phyloP scores from a whole-genome alignment of 37 sponge, comb jelly and placozoan genomes.

The Petrosia ficiformis region DNA sequence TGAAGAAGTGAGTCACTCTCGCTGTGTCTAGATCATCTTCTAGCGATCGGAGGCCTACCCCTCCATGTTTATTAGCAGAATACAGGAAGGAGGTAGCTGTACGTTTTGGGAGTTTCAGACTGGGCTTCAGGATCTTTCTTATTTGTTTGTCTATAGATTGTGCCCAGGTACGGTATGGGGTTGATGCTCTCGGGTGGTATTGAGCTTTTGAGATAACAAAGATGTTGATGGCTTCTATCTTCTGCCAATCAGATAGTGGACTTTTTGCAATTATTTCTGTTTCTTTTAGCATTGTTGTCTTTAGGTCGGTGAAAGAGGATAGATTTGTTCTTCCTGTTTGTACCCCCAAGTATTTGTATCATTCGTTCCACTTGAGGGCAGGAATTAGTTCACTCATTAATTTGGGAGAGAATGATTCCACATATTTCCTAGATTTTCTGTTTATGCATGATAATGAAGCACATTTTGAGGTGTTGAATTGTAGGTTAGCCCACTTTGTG shows the following conservation, averaged over 20 bases:
- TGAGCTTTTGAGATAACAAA: conserved; percentile 1
- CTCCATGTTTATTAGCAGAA: neutral
- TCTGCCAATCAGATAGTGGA: conserved; percentile 14
- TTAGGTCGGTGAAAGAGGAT: neutral
- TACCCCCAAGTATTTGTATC: neutral
- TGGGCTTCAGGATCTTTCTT: neutral
- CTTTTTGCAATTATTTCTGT: neutral
- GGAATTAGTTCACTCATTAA: neutral
- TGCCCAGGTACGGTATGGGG: neutral
- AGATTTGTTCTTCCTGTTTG: neutral
- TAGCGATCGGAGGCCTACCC: neutral
- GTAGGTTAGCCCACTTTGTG: neutral
- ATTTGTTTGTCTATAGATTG: neutral
- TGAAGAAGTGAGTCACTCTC: no score
- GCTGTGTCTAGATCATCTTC: no score
- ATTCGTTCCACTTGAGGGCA: neutral
- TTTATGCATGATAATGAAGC: neutral
- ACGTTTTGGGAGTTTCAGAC: neutral
- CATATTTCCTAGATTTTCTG: neutral
- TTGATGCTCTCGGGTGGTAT: neutral
- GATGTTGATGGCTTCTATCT: neutral
- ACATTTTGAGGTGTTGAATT: neutral
- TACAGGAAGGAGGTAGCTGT: neutral
- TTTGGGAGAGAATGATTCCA: neutral
- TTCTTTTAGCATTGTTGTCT: neutral